Evolutionary conservation across 2,888 invertebrate species (phyloP).

Genomic region (Archaeoteleia sp.): DNA sequence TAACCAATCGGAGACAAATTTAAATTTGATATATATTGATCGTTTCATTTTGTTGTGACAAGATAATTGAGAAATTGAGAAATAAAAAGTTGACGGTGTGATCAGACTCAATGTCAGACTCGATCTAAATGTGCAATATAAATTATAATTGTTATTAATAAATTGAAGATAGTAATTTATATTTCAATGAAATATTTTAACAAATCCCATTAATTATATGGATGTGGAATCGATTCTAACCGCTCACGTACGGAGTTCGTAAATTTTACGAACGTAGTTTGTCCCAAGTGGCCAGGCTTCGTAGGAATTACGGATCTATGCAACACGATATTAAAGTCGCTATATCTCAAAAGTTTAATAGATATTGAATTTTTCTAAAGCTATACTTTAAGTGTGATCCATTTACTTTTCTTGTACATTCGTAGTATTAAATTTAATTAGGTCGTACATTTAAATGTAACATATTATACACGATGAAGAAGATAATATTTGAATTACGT

Average conservation of each 20-base stretch:
- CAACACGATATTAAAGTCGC: conserved; percentile 25
- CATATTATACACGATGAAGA: too few species aligned
- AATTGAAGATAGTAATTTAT: too few species aligned
- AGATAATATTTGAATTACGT: too few species aligned
- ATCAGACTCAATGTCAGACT: too few species aligned
- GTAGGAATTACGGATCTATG: conserved; percentile 27
- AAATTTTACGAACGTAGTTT: conserved; percentile 30
- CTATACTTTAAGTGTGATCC: not conserved
- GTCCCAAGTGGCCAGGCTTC: conserved; percentile 23
- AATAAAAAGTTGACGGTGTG: too few species aligned
- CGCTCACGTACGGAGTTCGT: conserved; percentile 24
- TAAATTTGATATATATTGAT: too few species aligned
- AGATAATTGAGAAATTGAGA: too few species aligned
- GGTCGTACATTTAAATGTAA: too few species aligned
- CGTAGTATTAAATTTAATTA: conserved; percentile 2
- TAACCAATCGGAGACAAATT: too few species aligned
- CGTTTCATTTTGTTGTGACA: too few species aligned
- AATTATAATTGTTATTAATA: too few species aligned
- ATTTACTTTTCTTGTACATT: not conserved
- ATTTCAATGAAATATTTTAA: conserved; percentile 31
- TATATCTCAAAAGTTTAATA: conserved; percentile 12
- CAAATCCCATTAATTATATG: conserved; percentile 33
- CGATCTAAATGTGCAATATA: too few species aligned
- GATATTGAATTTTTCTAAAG: not conserved
- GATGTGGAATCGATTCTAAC: conserved; percentile 28